Base-by-base conservation (phyloP, 2,888 invertebrate species). In the Crematogaster levior region DNA sequence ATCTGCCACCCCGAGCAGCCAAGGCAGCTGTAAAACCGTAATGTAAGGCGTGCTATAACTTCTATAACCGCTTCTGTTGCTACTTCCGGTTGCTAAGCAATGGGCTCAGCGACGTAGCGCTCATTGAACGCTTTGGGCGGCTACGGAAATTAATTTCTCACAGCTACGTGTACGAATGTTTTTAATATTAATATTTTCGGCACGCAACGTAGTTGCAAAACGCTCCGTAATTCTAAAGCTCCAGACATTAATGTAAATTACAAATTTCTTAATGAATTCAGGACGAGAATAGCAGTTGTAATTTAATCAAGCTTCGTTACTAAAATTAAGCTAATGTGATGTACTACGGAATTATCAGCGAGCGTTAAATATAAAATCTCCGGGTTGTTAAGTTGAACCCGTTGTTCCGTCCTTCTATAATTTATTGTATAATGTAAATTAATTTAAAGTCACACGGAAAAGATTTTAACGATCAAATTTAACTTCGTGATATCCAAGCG, bases 71-170 rank as follows among this genome's bases (percentile, higher is more conserved):
- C 84, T 86, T 87, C 87, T 88, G 90, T 91, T 88, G 82, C 34
- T 89, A 79, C 84, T 90, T 88, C 86, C 88, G 89, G 91, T 91
- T 91, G 88, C 91, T 85, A 89, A 63, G 91, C 90, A 86, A 85
- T 84, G 24, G 74, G 58, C 58, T 61, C 86, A 91, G 85, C 83
- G 51, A 70, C 79, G 88, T 86, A 86, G 48, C 58, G 51, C 66
- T 56, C 27, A 27, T 58, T 1, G 53, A 56, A 43, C 37, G 6
- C 21, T 63, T 43, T 6, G 24, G 58, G 27, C 12, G 30, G 37
- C 30, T 24, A 24, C 30, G 74, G 12, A 37, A 68, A 40, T 66
- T 51, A n/a, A 66, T 75, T 51, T 37, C 3, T 1, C 3, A 7
- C 21, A 60, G 5, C 6, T 0, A 1, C 6, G 12, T 4, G 30